Evolutionary conservation across 2,797 vertebrate species (phyloP).

Genomic region (Mus minutoides): DNA sequence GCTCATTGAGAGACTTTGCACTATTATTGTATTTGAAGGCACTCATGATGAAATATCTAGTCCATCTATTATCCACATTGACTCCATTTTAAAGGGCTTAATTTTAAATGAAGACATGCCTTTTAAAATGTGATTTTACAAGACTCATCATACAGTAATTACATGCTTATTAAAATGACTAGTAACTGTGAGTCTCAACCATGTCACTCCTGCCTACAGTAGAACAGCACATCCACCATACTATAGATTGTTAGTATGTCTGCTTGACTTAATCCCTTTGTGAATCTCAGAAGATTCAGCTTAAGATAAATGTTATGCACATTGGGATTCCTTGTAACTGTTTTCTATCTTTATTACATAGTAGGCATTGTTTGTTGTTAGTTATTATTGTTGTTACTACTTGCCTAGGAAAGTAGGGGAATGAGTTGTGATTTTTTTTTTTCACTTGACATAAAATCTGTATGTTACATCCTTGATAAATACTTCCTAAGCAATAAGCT

Average conservation of each 20-base stretch:
- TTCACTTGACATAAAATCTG: neutral
- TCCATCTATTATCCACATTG: neutral
- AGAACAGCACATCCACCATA: accelerated
- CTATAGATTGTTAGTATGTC: neutral
- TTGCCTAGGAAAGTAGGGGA: neutral
- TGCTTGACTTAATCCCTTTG: neutral
- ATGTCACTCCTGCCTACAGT: neutral
- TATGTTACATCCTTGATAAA: neutral
- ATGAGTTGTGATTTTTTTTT: neutral
- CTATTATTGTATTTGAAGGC: neutral
- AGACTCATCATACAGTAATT: too few relatives aligned
- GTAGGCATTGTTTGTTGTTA: neutral
- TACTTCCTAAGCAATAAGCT: neutral
- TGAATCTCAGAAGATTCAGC: neutral
- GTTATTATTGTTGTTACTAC: neutral
- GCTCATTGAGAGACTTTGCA: neutral
- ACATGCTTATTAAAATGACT: neutral
- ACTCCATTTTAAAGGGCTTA: neutral
- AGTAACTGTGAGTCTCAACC: neutral
- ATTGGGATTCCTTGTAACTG: neutral
- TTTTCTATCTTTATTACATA: neutral
- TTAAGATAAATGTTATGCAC: too few relatives aligned
- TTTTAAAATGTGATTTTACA: neutral
- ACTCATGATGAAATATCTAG: neutral
- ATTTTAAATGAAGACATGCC: neutral